Evolutionary conservation across 2,888 invertebrate species (phyloP), one percentile per base, ranked within the genome.

Genomic region (Pedicia rivosa): DNA sequence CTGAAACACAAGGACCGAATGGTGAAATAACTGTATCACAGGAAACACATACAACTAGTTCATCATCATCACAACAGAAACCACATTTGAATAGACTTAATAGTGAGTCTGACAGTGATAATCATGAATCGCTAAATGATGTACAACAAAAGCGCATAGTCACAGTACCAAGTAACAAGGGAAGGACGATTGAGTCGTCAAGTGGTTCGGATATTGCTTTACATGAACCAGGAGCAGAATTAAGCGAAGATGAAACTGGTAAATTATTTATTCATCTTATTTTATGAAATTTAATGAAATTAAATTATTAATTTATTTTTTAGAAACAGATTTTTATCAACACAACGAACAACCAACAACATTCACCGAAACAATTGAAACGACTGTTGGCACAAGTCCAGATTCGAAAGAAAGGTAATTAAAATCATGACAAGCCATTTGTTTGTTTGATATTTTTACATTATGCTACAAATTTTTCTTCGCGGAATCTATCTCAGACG

Each of bases 171-270:
- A 32, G 20, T 32, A 20, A 20, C 14, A 32, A 32, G 13, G 12
- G 25, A 47, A 59, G 66, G 50, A 68, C 68, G 25, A 54, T 70
- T 39, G 71, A 71, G 46, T 72, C 71, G 49, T 72, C 72, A 42
- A 72, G 72, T 50, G 72, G 71, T 37, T 72, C 72, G 24, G 73
- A 74, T 52, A 64, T 72, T 40, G 73, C 73, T 41, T 60, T 73
- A 42, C 72, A 72, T 53, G 73, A 73, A 56, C 63, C 60, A 40
- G 73, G 72, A 39, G 68, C 68, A 31, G 72, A 72, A 50, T 61
- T 70, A 42, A 71, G 71, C 52, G 70, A 70, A 50, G 70, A 70
- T 53, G 70, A 71, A 59, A 68, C 70, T 68, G 71, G 71, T 71
- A 68, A 31, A 13, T 31, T 32, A 20, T 20, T 6, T 6, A 5